Evolutionary conservation across 1,140 invertebrate species (phyloP).

Genomic region (Helicorthomorpha holstii): DNA sequence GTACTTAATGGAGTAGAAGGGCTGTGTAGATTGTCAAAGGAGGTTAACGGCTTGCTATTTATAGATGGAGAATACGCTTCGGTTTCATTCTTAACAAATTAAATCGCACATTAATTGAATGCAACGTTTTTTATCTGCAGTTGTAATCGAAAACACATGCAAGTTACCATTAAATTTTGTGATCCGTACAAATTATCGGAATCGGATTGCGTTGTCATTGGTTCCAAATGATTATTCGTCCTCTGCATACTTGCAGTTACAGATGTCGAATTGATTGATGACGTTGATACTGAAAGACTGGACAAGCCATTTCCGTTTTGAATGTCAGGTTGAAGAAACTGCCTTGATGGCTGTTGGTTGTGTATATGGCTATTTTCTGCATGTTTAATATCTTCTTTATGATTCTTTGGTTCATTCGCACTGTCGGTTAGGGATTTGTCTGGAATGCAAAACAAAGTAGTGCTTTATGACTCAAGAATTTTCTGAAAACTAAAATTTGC

Average conservation of each 20-base stretch:
- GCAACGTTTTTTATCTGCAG: slow-evolving; percentile 12
- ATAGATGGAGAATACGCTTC: slow-evolving; percentile 33
- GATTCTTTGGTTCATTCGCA: slow-evolving; percentile 20
- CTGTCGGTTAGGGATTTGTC: no score
- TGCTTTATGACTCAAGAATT: no score
- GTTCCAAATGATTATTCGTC: slow-evolving; percentile 39
- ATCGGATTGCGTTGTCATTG: slow-evolving; percentile 38
- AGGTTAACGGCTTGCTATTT: slow-evolving; percentile 25
- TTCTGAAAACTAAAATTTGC: no score
- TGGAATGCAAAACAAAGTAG: no score
- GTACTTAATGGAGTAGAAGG: slow-evolving; percentile 21
- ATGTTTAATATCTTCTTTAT: slow-evolving; percentile 21
- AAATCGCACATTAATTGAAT: not conserved
- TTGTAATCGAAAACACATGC: slow-evolving; percentile 15
- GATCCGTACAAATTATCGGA: slow-evolving; percentile 30
- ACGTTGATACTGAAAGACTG: no score
- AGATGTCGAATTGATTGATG: no score
- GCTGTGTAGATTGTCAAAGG: slow-evolving; percentile 23
- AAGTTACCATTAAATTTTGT: slow-evolving; percentile 41
- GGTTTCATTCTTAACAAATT: slow-evolving; percentile 22
- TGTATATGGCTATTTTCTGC: slow-evolving; percentile 12
- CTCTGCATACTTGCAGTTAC: slow-evolving; percentile 18
- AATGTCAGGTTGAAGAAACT: no score
- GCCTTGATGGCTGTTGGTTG: not conserved
- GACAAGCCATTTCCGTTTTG: slow-evolving; percentile 16